Conservation (phyloP, 2,113 vertebrate species). For the Agelaius phoeniceus region DNA sequence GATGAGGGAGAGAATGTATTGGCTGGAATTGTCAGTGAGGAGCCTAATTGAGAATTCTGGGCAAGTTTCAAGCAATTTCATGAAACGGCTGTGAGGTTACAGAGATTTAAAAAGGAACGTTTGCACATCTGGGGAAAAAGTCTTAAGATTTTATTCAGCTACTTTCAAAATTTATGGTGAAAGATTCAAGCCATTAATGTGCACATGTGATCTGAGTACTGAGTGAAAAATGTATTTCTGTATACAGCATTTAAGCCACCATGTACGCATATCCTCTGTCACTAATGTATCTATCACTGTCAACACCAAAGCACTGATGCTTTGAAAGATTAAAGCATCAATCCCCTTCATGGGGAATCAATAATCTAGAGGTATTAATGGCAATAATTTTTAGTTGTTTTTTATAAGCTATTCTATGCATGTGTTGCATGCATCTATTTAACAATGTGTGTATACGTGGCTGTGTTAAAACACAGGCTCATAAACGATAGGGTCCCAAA, state of each 20-base stretch:
- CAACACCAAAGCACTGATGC: slow-evolving; percentile 59
- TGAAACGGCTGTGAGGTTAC: slow-evolving; percentile 50
- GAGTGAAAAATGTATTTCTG: slow-evolving; percentile 48
- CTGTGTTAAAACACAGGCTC: slow-evolving; percentile 7
- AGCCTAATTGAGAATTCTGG: background rate
- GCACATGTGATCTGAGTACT: slow-evolving; percentile 27
- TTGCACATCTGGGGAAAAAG: slow-evolving; percentile 14
- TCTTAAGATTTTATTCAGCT: slow-evolving; percentile 48
- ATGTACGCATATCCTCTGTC: slow-evolving; percentile 49
- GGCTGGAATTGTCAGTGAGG: slow-evolving; percentile 19
- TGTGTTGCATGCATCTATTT: slow-evolving; percentile 69
- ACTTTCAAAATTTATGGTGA: background rate
- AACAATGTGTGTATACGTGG: slow-evolving; percentile 48
- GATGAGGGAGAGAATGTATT: background rate
- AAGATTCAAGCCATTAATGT: slow-evolving; percentile 22
- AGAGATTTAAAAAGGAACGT: background rate
- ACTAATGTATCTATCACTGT: slow-evolving; percentile 45
- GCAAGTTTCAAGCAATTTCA: slow-evolving; percentile 60
- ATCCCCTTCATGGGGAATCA: slow-evolving; percentile 40
- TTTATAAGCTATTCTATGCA: slow-evolving; percentile 58
- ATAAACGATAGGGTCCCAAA: background rate
- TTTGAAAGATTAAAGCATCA: slow-evolving; percentile 51
- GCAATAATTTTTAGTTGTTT: slow-evolving; percentile 63
- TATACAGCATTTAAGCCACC: slow-evolving; percentile 55
- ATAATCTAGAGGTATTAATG: slow-evolving; percentile 55